These are phyloP conservation scores for Araneus ventricosus DNA, from an alignment of 1,140 invertebrate species.

Conservation along the genomic window DNA sequence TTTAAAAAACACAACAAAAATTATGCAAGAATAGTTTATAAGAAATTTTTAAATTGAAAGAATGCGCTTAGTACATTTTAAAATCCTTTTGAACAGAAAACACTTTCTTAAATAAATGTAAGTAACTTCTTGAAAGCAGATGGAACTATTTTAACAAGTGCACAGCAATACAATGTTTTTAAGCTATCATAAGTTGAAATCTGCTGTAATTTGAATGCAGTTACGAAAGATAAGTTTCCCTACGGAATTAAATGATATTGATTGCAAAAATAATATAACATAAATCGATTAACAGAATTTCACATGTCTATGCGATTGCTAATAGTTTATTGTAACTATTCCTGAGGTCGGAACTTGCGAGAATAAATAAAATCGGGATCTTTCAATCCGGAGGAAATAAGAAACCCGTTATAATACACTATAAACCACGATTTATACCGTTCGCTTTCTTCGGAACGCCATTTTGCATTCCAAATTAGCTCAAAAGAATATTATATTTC, in stretches of 20 bases:
- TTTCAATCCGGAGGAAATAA: neutral
- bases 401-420: constrained; percentile 3
- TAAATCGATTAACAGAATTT: neutral
- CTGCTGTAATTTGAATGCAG: no score
- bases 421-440: neutral
- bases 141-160: no score
- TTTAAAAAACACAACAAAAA: no score
- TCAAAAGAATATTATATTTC: neutral
- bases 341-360: constrained; percentile 55
- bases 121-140: no score
- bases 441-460: neutral
- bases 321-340: constrained; percentile 41
- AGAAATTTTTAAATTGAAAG: no score
- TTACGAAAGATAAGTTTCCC: no score
- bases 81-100: no score
- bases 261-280: neutral
- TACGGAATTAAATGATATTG: neutral
- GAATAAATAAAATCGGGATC: constrained; percentile 2
- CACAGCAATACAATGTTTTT: no score
- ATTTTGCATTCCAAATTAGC: neutral
- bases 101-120: no score
- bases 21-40: no score
- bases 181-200: no score
- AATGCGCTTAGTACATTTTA: no score
- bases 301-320: neutral